phyloP scores from a whole-genome alignment of 2,888 invertebrate genomes.

The Arrhopalites spinosus region DNA sequence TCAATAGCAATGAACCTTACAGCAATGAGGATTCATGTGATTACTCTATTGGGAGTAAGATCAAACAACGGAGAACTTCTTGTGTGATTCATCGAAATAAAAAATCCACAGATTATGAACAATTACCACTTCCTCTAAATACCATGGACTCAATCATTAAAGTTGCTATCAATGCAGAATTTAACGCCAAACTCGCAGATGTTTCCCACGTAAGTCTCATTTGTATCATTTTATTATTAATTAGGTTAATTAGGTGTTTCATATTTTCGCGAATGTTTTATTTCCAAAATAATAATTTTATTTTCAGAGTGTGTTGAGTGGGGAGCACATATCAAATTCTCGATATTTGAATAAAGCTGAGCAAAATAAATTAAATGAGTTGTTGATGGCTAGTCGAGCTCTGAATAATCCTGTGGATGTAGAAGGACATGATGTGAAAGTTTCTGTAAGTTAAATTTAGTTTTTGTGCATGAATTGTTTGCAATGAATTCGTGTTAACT shows the following conservation, averaged over 20 bases:
- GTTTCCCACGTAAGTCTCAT: no score
- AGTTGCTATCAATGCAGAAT: slow-evolving; percentile 84
- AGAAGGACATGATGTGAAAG: slow-evolving; percentile 61
- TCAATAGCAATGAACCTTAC: no score
- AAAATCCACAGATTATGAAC: background rate
- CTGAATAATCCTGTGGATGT: slow-evolving; percentile 82
- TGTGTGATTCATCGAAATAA: background rate
- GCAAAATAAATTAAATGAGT: slow-evolving; percentile 78
- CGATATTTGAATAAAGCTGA: slow-evolving; percentile 78
- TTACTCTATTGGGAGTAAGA: no score
- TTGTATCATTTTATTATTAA: no score
- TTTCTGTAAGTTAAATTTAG: slow-evolving; percentile 39
- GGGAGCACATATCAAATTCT: slow-evolving; percentile 57
- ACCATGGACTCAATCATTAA: slow-evolving; percentile 81
- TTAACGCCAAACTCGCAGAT: no score
- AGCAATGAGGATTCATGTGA: no score
- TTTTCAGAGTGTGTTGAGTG: slow-evolving; percentile 68
- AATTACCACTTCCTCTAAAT: slow-evolving; percentile 54
- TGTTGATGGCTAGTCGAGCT: slow-evolving; percentile 84
- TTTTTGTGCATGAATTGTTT: background rate
- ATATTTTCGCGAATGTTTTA: no score
- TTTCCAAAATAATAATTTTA: no score
- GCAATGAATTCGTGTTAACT: background rate
- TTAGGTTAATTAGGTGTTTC: no score
- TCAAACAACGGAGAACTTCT: background rate